phyloP scores from a whole-genome alignment of 2,888 invertebrate genomes.

The Rapana venosa region DNA sequence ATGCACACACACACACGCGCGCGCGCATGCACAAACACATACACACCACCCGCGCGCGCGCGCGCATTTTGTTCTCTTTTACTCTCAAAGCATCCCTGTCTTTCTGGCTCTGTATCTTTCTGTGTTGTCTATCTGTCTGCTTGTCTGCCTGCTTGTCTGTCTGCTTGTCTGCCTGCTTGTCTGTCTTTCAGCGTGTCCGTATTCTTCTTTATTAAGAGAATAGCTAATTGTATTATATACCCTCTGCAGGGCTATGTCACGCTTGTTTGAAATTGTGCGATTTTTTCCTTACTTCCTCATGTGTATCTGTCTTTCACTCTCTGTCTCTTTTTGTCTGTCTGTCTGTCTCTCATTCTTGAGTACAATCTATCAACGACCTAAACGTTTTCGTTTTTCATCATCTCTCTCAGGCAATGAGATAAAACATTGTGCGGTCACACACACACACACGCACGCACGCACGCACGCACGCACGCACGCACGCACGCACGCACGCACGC shows the following conservation, averaged over 20 bases:
- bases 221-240: too few species aligned
- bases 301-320: too few species aligned
- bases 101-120: neutral
- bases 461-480: neutral
- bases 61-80: neutral
- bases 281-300: too few species aligned
- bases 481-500: neutral
- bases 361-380: too few species aligned
- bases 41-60: neutral
- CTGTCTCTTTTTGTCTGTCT: too few species aligned
- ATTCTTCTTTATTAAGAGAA: neutral
- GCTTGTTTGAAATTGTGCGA: too few species aligned
- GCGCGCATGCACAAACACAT: neutral
- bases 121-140: neutral
- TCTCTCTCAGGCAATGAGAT: too few species aligned
- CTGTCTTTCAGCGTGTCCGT: neutral
- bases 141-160: neutral
- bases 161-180: neutral
- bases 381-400: too few species aligned
- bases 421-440: too few species aligned
- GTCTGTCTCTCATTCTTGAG: too few species aligned
- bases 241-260: too few species aligned
- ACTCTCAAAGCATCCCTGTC: neutral
- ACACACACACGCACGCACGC: neutral
- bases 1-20: slow-evolving; percentile 11